Evolutionary conservation across 2,888 invertebrate genomes (phyloP), one percentile per base, ranked within the genome.

Genomic region (Mythimna impura): DNA sequence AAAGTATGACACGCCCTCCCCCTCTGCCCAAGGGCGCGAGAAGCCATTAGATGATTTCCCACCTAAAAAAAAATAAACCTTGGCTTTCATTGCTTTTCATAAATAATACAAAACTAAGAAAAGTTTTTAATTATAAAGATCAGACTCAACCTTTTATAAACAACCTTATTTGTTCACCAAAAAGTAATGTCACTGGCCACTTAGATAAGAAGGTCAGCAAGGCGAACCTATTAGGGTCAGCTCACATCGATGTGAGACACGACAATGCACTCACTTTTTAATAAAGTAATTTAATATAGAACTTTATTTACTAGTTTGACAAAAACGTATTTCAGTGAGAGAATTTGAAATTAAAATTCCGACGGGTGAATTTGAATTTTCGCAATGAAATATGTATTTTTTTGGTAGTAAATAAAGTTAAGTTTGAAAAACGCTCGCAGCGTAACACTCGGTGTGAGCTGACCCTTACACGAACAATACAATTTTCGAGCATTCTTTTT

Each of bases 151-250:
- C 2, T 57, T 57, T 57, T 17, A 57, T 57, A 17, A 8, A 9
- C 34, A 58, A 68, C 61, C 78, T 82, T 54, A 62, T 36, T 81
- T n/a, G 0, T 66, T 12, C 5, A 61, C 9, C 17, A 55, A 20
- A 50, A 55, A 71, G 7, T 55, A 20, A 25, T 25, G 1, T 50
- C 14, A 76, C 79, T 66, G 50, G 78, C 72, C 36, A 34, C 30
- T n/a, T 54, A 25, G 60, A 17, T 6, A 82, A 63, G 68, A 68
- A 36, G 34, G n/a, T n/a, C 20, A 66, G 6, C n/a, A 80, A 65
- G 30, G 50, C 65, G 58, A 43, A 58, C 58, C 43, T 50, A 66
- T 76, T 57, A 47, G 50, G 20, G 22, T 22, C 12, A 61, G 8
- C 14, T 8, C 22, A 61, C 12, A 61, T 14, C 17, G 40, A 22